Evolutionary conservation across 2,888 invertebrate genomes (phyloP), one percentile per base, ranked within the genome.

Genomic region (Seira sanloemensis): DNA sequence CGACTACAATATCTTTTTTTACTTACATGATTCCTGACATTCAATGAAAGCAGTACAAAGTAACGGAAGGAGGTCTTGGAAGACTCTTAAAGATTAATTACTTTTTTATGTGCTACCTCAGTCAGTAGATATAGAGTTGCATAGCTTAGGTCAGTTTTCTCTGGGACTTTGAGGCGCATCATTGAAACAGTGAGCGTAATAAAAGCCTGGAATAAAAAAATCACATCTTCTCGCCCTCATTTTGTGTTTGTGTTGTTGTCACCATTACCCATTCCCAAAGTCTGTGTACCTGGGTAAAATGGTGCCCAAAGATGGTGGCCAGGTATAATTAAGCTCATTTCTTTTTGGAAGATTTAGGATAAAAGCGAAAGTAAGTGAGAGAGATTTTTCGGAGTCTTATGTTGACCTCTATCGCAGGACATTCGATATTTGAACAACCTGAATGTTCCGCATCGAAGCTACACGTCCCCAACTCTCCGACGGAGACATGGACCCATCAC

Each of bases 251-350:
- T n/a, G n/a, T n/a, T n/a, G n/a, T n/a, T n/a, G n/a, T n/a, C n/a
- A 62, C 62, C 62, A 62, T n/a, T n/a, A 62, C 62, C 62, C 50
- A 12, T 50, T 50, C 16, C 16, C n/a, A n/a, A n/a, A n/a, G 50
- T 50, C n/a, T 50, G 50, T 50, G 50, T 50, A n/a, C n/a, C 62
- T 62, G 62, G 23, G 23, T 23, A 67, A 25, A 9, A 84, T 84
- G 84, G 84, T 84, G 19, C 84, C 84, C 9, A 84, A 84, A 21
- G 84, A 84, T 19, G 65, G 58, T 5, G 78, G 83, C 27, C 73
- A 67, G 73, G 83, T 83, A 73, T 16, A 21, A 12, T 37, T 4
- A 62, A 62, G 21, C 7, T 62, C 50, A 50, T 62, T 62, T 23
- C 62, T 21, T 62, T n/a, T n/a, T n/a, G n/a, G n/a, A n/a, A n/a